These are phyloP conservation scores for Anabas testudineus DNA, from an alignment of 2,797 vertebrate species.

Conservation along the genomic window DNA sequence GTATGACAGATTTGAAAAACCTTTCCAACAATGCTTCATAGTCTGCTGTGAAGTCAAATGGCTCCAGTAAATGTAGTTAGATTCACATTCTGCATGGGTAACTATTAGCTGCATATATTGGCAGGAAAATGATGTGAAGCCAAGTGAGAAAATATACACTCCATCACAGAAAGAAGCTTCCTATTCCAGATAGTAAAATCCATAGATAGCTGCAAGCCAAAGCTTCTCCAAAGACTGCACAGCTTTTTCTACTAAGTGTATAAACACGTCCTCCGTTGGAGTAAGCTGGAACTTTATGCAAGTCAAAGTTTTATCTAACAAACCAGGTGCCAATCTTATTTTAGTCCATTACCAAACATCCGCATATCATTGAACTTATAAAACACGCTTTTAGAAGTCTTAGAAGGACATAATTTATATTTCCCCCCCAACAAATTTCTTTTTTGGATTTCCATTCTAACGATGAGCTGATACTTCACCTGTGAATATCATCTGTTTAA, in stretches of 20 bases:
- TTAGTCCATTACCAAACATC: conserved; percentile 22
- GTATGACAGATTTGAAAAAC: neutral
- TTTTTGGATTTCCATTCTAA: conserved; percentile 21
- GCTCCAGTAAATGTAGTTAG: conserved; percentile 12
- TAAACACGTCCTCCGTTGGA: conserved; percentile 1
- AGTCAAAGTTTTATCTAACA: conserved; percentile 41
- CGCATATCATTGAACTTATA: conserved; percentile 10
- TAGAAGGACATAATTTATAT: conserved; percentile 6
- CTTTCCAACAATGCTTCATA: neutral
- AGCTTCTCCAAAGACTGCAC: conserved; percentile 32
- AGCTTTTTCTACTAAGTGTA: conserved; percentile 3
- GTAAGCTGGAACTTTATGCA: conserved; percentile 40
- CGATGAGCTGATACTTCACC: conserved; percentile 38
- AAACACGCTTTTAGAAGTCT: conserved; percentile 5
- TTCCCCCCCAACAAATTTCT: neutral
- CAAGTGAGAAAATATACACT: conserved; percentile 43
- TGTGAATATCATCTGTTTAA: conserved; percentile 20
- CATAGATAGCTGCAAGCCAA: conserved; percentile 40
- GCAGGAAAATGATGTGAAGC: conserved; percentile 30
- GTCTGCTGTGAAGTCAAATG: conserved; percentile 5
- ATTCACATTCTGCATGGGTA: conserved; percentile 24
- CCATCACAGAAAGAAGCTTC: conserved; percentile 36
- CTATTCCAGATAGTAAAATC: conserved; percentile 58
- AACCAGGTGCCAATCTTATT: conserved; percentile 22
- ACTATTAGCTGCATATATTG: conserved; percentile 35